Conservation (phyloP, 1,140 invertebrate species). For the Archivesica marissinica region DNA sequence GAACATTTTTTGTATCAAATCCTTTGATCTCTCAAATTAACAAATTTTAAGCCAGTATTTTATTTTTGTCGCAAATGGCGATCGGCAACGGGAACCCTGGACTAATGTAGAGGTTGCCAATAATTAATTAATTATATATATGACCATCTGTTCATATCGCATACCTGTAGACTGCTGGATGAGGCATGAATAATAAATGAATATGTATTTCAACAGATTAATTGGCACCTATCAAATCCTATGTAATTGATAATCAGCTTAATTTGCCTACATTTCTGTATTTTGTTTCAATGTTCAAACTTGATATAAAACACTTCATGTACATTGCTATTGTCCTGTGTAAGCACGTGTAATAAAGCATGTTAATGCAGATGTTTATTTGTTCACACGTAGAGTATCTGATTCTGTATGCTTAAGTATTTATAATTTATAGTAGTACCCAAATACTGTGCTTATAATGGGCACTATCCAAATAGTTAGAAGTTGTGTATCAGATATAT, state of each 20-base stretch:
- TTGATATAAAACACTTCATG: neutral
- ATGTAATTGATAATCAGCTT: neutral
- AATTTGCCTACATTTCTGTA: neutral
- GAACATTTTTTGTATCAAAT: too few species aligned
- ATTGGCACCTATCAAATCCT: neutral
- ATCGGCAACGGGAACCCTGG: too few species aligned
- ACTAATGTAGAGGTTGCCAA: too few species aligned
- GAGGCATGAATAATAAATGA: too few species aligned
- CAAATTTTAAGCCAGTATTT: too few species aligned
- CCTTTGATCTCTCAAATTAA: too few species aligned
- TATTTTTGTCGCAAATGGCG: too few species aligned
- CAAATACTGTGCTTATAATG: neutral
- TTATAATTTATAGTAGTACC: constrained; percentile 12
- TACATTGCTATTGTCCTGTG: neutral
- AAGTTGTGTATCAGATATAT: neutral
- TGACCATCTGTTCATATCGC: too few species aligned
- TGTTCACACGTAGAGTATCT: constrained; percentile 32
- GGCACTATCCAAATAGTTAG: neutral
- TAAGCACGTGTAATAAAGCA: constrained; percentile 13
- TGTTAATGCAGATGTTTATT: constrained; percentile 12
- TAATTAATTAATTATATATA: too few species aligned
- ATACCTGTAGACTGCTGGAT: too few species aligned
- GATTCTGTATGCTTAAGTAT: neutral
- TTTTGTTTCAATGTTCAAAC: neutral
- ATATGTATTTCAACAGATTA: neutral